Evolutionary conservation across 1,140 invertebrate species (phyloP), one percentile per base, ranked within the genome.

Genomic region (Brachionus koreanus): DNA sequence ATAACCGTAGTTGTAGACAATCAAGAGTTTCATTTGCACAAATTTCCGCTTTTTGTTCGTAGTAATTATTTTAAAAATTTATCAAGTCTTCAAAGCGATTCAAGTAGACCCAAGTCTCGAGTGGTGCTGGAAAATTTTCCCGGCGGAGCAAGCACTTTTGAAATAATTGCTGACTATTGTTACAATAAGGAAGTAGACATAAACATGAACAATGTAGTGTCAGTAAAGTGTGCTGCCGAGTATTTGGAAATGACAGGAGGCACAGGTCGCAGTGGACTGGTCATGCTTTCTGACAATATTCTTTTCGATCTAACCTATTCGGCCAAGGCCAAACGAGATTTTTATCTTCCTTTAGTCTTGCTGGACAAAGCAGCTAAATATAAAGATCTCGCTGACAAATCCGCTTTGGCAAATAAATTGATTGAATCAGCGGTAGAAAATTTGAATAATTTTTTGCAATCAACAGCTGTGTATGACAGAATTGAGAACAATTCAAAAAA

Each of bases 1-100:
- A 83, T 83, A 46, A 75, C 67, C 25, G 82, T 83, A 63, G 57
- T 63, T 2, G 43, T 83, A 10, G 82, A 77, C 35, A 12, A 42
- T 12, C 25, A 75, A 25, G 74, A 83, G 75, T 83, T 83, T 77
- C 65, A 83, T 75, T 75, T 83, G 33, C 82, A 83, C 29, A 75
- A 63, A 83, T 83, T 83, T 76, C 82, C 82, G 25, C 46, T 83
- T 16, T 83, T 75, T 74, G 65, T 75, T 7, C 65, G 65, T 7
- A 61, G 69, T 65, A 69, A 83, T 67, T 83, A 75, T 76, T 83
- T 83, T 35, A 83, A 83, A 67, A 83, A 74, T 75, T 57, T 57
- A 42, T 39, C 35, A 23, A 39, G 13, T 35, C 33, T 65, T 10
- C 37, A 65, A 67, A 43, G 13, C 12, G 57, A 65, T 7, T 6